Evolutionary conservation across 2,797 vertebrate species (phyloP).

Genomic region (Percopsis omiscomaycus): DNA sequence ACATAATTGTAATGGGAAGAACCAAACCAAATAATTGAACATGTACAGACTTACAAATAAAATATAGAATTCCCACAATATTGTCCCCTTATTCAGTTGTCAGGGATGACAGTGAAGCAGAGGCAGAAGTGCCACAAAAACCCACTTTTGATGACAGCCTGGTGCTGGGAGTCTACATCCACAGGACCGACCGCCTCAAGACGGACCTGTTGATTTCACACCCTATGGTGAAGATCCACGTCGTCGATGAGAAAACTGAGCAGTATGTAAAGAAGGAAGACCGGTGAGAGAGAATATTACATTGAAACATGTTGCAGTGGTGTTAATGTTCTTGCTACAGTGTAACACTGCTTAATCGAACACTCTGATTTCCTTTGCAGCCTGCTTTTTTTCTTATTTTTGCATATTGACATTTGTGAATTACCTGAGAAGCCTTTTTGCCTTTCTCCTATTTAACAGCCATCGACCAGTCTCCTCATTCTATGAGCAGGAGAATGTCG

Average conservation of each 20-base stretch:
- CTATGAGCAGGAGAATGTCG: conserved; percentile 84
- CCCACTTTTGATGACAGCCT: conserved; percentile 81
- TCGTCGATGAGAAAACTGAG: conserved; percentile 87
- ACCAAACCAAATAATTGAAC: too few species aligned
- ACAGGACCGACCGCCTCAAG: conserved; percentile 88
- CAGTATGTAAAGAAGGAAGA: conserved; percentile 90
- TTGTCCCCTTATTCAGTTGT: conserved; percentile 38
- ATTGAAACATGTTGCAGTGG: neutral
- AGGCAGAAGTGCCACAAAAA: conserved; percentile 57
- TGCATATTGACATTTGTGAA: neutral
- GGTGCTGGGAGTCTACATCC: conserved; percentile 89
- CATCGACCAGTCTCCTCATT: conserved; percentile 85
- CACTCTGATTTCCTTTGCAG: neutral
- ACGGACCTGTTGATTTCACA: conserved; percentile 87
- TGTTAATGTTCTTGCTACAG: neutral
- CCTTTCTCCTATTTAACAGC: conserved; percentile 65
- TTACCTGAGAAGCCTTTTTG: neutral
- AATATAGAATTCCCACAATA: too few species aligned
- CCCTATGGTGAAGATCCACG: conserved; percentile 94
- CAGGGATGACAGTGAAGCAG: conserved; percentile 58
- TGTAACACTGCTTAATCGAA: neutral
- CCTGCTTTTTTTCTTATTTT: neutral
- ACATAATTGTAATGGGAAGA: neutral
- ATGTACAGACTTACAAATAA: too few species aligned
- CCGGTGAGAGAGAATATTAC: conserved; percentile 73